phyloP scores from a whole-genome alignment of 2,888 invertebrate species.

The Noctua comes region DNA sequence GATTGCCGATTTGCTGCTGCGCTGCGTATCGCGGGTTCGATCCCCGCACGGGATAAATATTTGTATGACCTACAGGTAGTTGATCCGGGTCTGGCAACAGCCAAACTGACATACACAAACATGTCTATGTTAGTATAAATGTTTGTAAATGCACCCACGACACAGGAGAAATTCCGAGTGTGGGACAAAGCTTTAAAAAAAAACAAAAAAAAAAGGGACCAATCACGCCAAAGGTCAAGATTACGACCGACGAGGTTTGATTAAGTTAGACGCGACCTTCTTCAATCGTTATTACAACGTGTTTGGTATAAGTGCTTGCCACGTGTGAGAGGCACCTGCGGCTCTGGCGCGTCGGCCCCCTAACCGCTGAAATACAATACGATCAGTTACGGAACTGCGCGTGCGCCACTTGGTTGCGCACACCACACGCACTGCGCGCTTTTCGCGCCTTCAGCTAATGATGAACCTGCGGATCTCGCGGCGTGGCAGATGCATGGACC shows the following conservation, averaged over 20 bases:
- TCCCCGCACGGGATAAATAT: not conserved
- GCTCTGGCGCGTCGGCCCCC: conserved; percentile 26
- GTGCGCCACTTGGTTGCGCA: conserved; percentile 23
- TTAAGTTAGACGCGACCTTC: not conserved
- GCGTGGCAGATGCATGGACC: too few species aligned
- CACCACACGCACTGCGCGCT: conserved; percentile 13
- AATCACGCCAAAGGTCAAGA: not conserved
- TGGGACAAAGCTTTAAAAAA: not conserved
- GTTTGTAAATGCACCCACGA: not conserved
- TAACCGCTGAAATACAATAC: conserved; percentile 66
- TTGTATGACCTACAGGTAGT: not conserved
- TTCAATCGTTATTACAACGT: not conserved
- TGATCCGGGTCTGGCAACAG: not conserved
- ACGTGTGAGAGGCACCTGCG: conserved; percentile 36
- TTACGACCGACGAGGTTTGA: not conserved
- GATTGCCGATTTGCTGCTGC: not conserved
- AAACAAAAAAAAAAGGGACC: not conserved
- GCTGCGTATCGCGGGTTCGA: not conserved
- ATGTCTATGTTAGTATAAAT: not conserved
- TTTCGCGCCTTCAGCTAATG: not conserved
- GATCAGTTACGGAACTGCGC: conserved; percentile 50
- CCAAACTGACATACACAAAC: too few species aligned
- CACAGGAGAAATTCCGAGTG: too few species aligned
- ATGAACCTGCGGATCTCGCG: not conserved
- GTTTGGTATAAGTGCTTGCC: not conserved